These are phyloP conservation scores for Lacerta agilis DNA, from an alignment of 2,797 vertebrate genomes.

Conservation along the genomic window DNA sequence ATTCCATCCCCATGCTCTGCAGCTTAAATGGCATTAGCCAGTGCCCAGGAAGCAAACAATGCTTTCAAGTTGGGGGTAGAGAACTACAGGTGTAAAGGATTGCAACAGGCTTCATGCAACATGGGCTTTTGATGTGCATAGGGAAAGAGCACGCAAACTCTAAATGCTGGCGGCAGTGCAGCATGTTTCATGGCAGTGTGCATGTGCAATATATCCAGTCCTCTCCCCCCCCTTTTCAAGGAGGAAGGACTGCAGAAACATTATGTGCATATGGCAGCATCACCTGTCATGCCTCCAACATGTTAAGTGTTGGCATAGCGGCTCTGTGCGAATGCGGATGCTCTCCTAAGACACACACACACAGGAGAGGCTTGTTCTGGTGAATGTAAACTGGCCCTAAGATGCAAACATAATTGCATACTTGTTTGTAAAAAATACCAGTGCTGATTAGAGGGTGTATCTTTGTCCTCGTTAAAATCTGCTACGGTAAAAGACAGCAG, in stretches of 20 bases:
- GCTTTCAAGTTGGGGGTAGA: background rate
- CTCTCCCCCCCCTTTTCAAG: background rate
- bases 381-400: background rate
- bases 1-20: slow-evolving; percentile 44
- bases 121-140: background rate
- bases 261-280: background rate
- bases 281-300: background rate
- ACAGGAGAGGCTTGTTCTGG: background rate
- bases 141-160: background rate
- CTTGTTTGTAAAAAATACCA: background rate
- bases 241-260: background rate
- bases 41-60: slow-evolving; percentile 43
- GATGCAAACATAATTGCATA: background rate
- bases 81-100: background rate
- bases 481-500: background rate
- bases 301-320: background rate
- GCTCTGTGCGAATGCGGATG: background rate
- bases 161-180: background rate
- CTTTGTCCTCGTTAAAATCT: background rate
- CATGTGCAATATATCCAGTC: background rate
- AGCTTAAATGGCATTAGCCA: slow-evolving; percentile 38
- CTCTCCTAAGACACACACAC: background rate
- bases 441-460: background rate
- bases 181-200: background rate
- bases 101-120: background rate